Evolutionary conservation across 1,140 invertebrate species (phyloP).

Genomic region (Grapholita molesta): DNA sequence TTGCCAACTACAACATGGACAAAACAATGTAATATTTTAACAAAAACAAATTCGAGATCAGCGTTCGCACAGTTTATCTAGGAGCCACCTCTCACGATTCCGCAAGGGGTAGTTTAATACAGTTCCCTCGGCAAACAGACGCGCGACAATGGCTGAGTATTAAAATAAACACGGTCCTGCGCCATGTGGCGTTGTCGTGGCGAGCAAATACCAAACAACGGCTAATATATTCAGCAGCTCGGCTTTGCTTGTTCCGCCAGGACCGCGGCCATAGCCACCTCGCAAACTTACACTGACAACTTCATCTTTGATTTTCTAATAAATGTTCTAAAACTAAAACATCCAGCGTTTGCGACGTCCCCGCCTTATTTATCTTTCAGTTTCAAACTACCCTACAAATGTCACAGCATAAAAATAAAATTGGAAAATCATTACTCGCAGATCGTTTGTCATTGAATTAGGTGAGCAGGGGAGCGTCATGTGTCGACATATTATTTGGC

Average conservation of each 20-base stretch:
- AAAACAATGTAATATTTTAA: neutral
- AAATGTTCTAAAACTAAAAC: slow-evolving; percentile 28
- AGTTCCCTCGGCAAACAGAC: slow-evolving; percentile 61
- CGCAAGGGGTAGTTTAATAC: slow-evolving; percentile 66
- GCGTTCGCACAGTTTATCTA: slow-evolving; percentile 12
- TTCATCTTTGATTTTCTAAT: slow-evolving; percentile 30
- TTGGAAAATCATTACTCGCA: slow-evolving; percentile 21
- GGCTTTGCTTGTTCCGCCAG: neutral
- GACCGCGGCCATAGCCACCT: slow-evolving; percentile 6
- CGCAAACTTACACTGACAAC: slow-evolving; percentile 25
- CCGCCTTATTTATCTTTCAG: neutral
- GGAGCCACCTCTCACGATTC: slow-evolving; percentile 49
- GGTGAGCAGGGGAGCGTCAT: slow-evolving; percentile 30
- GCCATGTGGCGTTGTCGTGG: slow-evolving; percentile 60
- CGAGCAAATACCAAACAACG: slow-evolving; percentile 57
- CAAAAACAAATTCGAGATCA: neutral
- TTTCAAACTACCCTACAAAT: neutral
- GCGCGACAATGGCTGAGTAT: slow-evolving; percentile 71
- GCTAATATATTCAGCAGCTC: slow-evolving; percentile 66
- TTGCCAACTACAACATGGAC: no score
- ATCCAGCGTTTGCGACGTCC: neutral
- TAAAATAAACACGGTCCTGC: slow-evolving; percentile 68
- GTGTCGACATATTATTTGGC: slow-evolving; percentile 33
- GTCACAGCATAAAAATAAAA: slow-evolving; percentile 16
- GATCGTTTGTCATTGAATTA: slow-evolving; percentile 33